Conservation (phyloP, 2,888 invertebrate species). For the Cryptocheilus praepositus region DNA sequence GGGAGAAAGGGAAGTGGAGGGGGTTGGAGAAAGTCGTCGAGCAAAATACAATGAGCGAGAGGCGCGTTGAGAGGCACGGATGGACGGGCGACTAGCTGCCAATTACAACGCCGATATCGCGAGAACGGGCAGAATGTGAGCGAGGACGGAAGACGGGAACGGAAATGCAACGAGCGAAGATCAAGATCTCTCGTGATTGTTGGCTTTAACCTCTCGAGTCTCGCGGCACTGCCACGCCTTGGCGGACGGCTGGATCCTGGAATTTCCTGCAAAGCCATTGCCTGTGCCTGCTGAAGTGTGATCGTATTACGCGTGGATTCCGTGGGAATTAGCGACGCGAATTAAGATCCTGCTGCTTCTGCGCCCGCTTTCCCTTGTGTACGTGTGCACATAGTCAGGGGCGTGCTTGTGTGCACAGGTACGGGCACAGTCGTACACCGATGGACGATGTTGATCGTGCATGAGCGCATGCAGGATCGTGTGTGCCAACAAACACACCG, state of each 20-base stretch:
- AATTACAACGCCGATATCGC: slow-evolving; percentile 51
- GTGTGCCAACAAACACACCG: slow-evolving; percentile 6
- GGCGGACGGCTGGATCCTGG: slow-evolving; percentile 38
- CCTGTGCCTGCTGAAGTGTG: slow-evolving; percentile 45
- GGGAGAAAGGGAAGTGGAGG: too few species aligned
- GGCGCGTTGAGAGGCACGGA: background rate
- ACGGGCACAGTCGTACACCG: background rate
- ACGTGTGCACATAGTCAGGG: background rate
- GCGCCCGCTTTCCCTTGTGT: background rate
- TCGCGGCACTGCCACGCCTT: slow-evolving; percentile 21
- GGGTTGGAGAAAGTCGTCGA: slow-evolving; percentile 16
- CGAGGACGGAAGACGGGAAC: slow-evolving; percentile 11
- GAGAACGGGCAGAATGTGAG: slow-evolving; percentile 15
- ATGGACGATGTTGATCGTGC: slow-evolving; percentile 7
- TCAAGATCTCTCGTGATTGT: slow-evolving; percentile 6
- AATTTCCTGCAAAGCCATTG: slow-evolving; percentile 42
- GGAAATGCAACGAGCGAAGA: background rate
- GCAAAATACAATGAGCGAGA: slow-evolving; percentile 6
- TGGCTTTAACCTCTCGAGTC: slow-evolving; percentile 22
- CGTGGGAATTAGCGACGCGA: slow-evolving; percentile 50
- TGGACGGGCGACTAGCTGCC: slow-evolving; percentile 23
- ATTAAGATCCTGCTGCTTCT: slow-evolving; percentile 35
- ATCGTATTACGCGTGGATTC: slow-evolving; percentile 52
- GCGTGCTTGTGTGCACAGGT: too few species aligned
- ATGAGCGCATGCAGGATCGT: background rate